phyloP scores from a whole-genome alignment of 2,888 invertebrate genomes.

The Sesia bembeciformis region DNA sequence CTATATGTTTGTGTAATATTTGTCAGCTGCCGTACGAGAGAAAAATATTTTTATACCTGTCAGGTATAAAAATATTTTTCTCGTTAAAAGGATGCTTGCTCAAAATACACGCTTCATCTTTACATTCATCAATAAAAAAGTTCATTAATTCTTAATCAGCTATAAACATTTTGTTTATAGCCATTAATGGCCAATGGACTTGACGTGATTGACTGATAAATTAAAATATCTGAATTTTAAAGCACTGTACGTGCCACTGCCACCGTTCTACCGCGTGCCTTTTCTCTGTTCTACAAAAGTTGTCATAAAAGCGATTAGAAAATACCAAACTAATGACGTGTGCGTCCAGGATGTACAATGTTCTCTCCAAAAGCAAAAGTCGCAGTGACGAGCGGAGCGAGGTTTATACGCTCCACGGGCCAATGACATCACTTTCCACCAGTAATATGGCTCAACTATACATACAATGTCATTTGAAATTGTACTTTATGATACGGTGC shows the following conservation, averaged over 20 bases:
- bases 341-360: constrained; percentile 49
- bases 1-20: too few species aligned
- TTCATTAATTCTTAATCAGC: neutral
- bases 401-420: constrained; percentile 46
- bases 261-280: too few species aligned
- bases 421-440: constrained; percentile 56
- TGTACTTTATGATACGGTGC: neutral
- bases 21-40: too few species aligned
- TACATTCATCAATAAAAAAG: neutral
- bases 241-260: too few species aligned
- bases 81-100: neutral
- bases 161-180: neutral
- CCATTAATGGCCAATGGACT: neutral
- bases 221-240: too few species aligned
- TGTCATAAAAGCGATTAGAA: constrained; percentile 34
- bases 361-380: constrained; percentile 65
- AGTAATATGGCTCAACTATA: constrained; percentile 30
- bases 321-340: constrained; percentile 59
- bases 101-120: neutral
- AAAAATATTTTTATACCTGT: too few species aligned
- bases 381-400: constrained; percentile 47
- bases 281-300: neutral
- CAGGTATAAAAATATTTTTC: too few species aligned
- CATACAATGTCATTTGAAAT: neutral
- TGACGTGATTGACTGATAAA: neutral